Evolutionary conservation across 2,888 invertebrate genomes (phyloP), one percentile per base, ranked within the genome.

Genomic region (Caradrina kadenii): DNA sequence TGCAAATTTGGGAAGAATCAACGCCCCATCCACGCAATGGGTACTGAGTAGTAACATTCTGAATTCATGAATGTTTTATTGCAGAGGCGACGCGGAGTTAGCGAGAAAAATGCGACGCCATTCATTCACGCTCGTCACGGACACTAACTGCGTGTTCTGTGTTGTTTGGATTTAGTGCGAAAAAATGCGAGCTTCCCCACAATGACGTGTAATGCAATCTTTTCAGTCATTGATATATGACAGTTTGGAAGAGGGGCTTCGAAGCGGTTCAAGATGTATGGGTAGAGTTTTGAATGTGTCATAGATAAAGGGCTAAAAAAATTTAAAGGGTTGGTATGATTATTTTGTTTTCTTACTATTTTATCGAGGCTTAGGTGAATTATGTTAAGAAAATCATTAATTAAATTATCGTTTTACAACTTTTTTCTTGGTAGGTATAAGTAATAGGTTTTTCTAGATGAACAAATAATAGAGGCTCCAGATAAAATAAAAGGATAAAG

Each of bases 1-100:
- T 85, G 85, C 85, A 86, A 87, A 88, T 89, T 88, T 87, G 77
- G 80, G 86, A 89, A 85, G 85, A 86, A 87, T 86, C 88, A 86
- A 85, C 85, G 84, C 86, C 86, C 86, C 86, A 88, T 90, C 89
- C 86, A 87, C 87, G 89, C 86, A 82, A 87, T 87, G 85, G 87
- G 87, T 88, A 90, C 91, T 90, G 88, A 91, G 92, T 88, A 89
- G 91, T 89, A 91, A 89, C 91, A 91, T 92, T 92, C 89, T 89
- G 92, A 91, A 93, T 93, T 93, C 94, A 93, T 93, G 93, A 94
- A 94, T 94, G 93, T 93, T 94, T 94, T 94, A 94, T 93, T 91
- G 90, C 89, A 82, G 83, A 90, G 89, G 90, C 91, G 92, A 91
- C 91, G 90, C 82, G 90, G 89, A 91, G 91, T 92, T 92, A 89